Percentiles rank a stretch among this genome's conserved stretches.
These are phyloP conservation scores for Salminus brasiliensis DNA, from an alignment of 2,113 vertebrate genomes.

Conservation along the genomic window DNA sequence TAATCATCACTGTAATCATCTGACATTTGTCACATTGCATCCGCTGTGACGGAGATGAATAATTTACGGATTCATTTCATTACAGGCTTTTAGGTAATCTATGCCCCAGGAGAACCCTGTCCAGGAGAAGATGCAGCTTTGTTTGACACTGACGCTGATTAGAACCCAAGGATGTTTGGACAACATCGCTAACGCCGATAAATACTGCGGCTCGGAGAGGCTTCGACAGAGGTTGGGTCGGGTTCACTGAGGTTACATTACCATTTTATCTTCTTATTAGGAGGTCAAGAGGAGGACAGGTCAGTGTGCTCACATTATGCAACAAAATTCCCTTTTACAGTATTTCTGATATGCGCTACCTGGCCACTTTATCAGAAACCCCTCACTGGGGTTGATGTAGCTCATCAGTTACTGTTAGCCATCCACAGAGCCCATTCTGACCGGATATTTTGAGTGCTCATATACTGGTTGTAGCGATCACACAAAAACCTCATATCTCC, in stretches of 20 bases:
- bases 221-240: background rate
- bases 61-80: conserved; percentile 49
- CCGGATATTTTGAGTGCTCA: too few relatives aligned
- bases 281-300: background rate
- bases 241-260: background rate
- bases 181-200: conserved; percentile 62
- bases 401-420: too few relatives aligned
- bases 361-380: too few relatives aligned
- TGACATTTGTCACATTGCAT: conserved; percentile 42
- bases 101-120: background rate
- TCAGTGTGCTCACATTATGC: too few relatives aligned
- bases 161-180: conserved; percentile 66
- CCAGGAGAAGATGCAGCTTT: background rate
- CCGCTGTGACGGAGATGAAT: conserved; percentile 40
- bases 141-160: conserved; percentile 68
- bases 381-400: too few relatives aligned
- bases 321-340: too few relatives aligned
- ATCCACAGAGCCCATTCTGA: too few relatives aligned
- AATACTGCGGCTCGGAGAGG: conserved; percentile 51
- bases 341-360: too few relatives aligned
- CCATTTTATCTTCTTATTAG: background rate
- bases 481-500: too few relatives aligned
- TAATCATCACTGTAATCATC: conserved; percentile 34
- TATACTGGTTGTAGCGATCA: too few relatives aligned
- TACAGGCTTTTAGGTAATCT: conserved; percentile 41